Percentiles rank a stretch among this genome's conserved stretches.
Evolutionary conservation across 2,888 invertebrate genomes (phyloP).

Genomic region (Xestia ashworthii): DNA sequence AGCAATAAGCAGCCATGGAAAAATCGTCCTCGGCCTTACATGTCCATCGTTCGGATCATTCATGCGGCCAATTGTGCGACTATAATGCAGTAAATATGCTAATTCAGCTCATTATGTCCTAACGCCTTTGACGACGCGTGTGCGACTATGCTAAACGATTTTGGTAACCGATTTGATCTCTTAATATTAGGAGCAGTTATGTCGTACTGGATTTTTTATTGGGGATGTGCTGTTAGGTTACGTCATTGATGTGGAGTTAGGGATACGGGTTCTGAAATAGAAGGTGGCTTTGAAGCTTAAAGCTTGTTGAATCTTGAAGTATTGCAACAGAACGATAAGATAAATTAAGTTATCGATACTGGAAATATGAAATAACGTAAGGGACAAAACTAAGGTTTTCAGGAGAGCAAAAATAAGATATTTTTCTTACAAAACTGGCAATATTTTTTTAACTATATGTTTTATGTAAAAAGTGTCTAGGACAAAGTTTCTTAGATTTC

Average conservation of each 20-base stretch:
- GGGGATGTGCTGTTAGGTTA: conserved; percentile 20
- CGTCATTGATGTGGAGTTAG: conserved; percentile 2
- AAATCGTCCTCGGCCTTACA: conserved; percentile 68
- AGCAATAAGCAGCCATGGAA: conserved; percentile 42
- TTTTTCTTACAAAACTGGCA: too few relatives aligned
- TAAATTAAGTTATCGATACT: not conserved
- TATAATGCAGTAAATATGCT: conserved; percentile 86
- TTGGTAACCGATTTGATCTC: conserved; percentile 78
- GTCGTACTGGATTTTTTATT: conserved; percentile 25
- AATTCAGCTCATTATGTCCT: conserved; percentile 81
- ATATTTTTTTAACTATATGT: too few relatives aligned
- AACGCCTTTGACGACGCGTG: conserved; percentile 74
- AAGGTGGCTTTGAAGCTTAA: not conserved
- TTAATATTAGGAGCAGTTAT: conserved; percentile 53
- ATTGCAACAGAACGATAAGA: not conserved
- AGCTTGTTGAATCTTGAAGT: not conserved
- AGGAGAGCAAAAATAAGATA: too few relatives aligned
- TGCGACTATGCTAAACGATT: conserved; percentile 79
- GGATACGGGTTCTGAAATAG: not conserved
- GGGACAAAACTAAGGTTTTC: too few relatives aligned
- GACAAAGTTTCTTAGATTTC: too few relatives aligned
- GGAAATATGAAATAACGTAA: too few relatives aligned
- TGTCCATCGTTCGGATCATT: conserved; percentile 72
- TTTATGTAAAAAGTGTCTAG: too few relatives aligned
- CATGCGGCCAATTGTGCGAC: conserved; percentile 74